Percentiles rank a stretch among this genome's conserved stretches.
Evolutionary conservation across 2,888 invertebrate species (phyloP).

Genomic region (Lithophane ornitopus): DNA sequence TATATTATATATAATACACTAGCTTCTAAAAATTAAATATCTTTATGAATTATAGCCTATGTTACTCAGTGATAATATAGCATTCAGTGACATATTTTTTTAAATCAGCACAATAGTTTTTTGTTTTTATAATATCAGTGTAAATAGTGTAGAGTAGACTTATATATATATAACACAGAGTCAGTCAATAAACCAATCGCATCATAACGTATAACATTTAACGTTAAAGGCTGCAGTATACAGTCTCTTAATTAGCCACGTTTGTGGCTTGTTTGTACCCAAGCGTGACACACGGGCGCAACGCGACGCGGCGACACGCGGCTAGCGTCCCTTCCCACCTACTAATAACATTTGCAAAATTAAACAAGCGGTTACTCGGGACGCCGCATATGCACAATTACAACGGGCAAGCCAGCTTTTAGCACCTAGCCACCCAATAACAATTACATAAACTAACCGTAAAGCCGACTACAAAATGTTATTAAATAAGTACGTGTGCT

Average conservation of each 20-base stretch:
- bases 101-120: no score
- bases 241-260: slow-evolving; percentile 79
- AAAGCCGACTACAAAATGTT: slow-evolving; percentile 49
- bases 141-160: not conserved
- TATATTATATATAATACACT: no score
- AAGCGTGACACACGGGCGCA: slow-evolving; percentile 64
- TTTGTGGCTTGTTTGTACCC: slow-evolving; percentile 77
- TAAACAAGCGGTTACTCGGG: slow-evolving; percentile 79
- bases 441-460: slow-evolving; percentile 71
- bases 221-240: slow-evolving; percentile 71
- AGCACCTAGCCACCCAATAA: slow-evolving; percentile 79
- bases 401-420: slow-evolving; percentile 75
- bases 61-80: no score
- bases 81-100: no score
- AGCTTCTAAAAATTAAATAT: no score
- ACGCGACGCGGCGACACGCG: slow-evolving; percentile 54
- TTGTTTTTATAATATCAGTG: no score
- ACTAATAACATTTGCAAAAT: slow-evolving; percentile 87
- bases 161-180: not conserved
- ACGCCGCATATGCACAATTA: slow-evolving; percentile 77
- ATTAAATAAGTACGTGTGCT: slow-evolving; percentile 52
- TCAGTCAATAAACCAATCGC: slow-evolving; percentile 38
- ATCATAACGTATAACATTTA: slow-evolving; percentile 74
- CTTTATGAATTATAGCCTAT: no score
- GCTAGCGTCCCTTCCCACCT: slow-evolving; percentile 49